Base-by-base conservation (phyloP, 1,140 invertebrate genomes). In the Drosophila athabasca region DNA sequence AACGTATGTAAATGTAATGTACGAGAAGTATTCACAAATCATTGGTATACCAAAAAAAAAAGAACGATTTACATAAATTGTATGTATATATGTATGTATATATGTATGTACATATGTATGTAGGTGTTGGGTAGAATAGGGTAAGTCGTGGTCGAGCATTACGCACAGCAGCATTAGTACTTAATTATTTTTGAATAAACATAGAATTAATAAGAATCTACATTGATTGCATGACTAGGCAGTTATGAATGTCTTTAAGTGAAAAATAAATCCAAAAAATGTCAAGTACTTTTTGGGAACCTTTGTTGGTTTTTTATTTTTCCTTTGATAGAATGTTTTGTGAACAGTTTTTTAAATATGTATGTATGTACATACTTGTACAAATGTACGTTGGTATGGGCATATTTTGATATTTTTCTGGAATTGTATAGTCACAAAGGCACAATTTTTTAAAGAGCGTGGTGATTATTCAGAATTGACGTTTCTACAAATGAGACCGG, bases 201-300 rank as follows among this genome's bases (percentile, higher is more conserved):
- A 53, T 55, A 31, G 61, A 55, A 50, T 57, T 62, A 68, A 68
- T 57, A 70, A 70, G 44, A 70, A 64, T 69, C 49, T 53, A 69
- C 31, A 65, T 69, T 68, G 67, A 70, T 70, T 64, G 51, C 53
- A 54, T 70, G 67, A 70, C 67, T 22, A n/a, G 45, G 61, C 60
- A 66, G 8, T 50, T 55, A 58, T 58, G 46, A 48, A 62, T 45
- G 29, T 50, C 26, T 58, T 17, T 43, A 66, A 66, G 43, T 55
- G 43, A 58, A 65, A 57, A 55, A 44, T 48, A 35, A 69, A 69
- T 46, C 50, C 35, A 39, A 53, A 19, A 59, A 55, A 57, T 50
- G 46, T 51, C 61, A 44, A 62, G 48, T 54, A 49, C 35, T 39
- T 39, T 53, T 15, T 53, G 41, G 53, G 48, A 53, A 55, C 52